Evolutionary conservation across 2,797 vertebrate genomes (phyloP).

Genomic region (Sorex maritimensis): DNA sequence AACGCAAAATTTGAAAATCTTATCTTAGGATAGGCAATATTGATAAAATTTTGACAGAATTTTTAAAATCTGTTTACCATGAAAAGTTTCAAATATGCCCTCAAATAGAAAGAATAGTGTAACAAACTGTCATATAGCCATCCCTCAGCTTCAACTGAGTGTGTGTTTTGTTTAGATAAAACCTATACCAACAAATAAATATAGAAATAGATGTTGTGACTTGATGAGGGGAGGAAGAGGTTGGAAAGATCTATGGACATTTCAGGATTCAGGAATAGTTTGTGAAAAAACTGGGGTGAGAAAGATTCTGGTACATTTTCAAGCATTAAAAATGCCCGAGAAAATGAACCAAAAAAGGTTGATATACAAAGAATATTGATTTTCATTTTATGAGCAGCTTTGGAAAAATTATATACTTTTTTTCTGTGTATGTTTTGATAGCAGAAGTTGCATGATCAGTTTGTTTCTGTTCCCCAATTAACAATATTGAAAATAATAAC

Average conservation of each 20-base stretch:
- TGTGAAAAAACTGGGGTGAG: neutral
- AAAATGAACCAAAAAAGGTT: neutral
- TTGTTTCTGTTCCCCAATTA: too few species aligned
- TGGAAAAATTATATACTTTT: neutral
- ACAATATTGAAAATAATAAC: too few species aligned
- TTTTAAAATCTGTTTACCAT: neutral
- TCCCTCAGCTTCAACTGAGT: neutral
- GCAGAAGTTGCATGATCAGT: too few species aligned
- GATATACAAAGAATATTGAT: neutral
- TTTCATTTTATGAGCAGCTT: neutral
- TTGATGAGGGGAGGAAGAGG: neutral
- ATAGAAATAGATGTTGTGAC: neutral
- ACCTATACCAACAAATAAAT: constrained; percentile 1
- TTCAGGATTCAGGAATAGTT: neutral
- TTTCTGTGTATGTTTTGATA: neutral
- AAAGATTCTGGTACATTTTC: neutral
- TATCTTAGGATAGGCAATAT: neutral
- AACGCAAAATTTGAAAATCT: neutral
- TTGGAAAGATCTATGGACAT: neutral
- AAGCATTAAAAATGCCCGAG: neutral
- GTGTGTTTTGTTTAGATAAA: neutral
- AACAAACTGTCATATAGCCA: neutral
- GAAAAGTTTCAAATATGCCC: constrained; percentile 31
- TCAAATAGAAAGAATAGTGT: neutral
- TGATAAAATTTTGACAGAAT: constrained; percentile 34